Evolutionary conservation across 2,797 vertebrate genomes (phyloP).

Genomic region (Phalanger gymnotis): DNA sequence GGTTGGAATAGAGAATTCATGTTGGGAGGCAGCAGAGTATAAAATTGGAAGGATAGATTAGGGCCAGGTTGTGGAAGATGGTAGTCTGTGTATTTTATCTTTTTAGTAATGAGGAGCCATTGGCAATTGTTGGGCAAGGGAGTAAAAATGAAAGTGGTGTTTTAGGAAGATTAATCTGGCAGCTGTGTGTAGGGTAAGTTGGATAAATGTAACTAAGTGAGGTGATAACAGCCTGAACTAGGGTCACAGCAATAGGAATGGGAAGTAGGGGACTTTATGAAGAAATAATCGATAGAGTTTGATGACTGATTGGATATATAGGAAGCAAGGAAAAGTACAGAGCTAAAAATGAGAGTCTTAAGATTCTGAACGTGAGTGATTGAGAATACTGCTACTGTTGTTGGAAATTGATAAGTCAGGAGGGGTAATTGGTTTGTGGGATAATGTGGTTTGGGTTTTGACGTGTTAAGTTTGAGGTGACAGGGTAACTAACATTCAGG

Average conservation of each 20-base stretch:
- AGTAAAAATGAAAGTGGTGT: neutral
- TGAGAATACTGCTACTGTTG: neutral
- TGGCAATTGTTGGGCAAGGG: neutral
- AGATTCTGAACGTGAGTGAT: neutral
- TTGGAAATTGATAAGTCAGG: neutral
- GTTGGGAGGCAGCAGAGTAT: neutral
- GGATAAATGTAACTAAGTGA: slow-evolving; percentile 19
- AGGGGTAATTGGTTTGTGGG: neutral
- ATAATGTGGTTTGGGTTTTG: neutral
- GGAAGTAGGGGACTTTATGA: neutral
- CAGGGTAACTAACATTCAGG: neutral
- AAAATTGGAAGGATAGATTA: neutral
- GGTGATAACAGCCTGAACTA: neutral
- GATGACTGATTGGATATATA: neutral
- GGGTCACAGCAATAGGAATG: neutral
- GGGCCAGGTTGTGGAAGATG: neutral
- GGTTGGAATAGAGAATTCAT: neutral
- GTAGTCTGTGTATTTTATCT: neutral
- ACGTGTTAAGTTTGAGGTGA: neutral
- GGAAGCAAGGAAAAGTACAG: neutral
- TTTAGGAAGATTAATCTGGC: neutral
- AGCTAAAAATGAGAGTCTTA: neutral
- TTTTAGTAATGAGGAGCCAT: neutral
- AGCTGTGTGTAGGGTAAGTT: slow-evolving; percentile 1
- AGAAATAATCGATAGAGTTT: neutral